Conservation (phyloP, 2,113 vertebrate species). For the Cephalophus harveyi region DNA sequence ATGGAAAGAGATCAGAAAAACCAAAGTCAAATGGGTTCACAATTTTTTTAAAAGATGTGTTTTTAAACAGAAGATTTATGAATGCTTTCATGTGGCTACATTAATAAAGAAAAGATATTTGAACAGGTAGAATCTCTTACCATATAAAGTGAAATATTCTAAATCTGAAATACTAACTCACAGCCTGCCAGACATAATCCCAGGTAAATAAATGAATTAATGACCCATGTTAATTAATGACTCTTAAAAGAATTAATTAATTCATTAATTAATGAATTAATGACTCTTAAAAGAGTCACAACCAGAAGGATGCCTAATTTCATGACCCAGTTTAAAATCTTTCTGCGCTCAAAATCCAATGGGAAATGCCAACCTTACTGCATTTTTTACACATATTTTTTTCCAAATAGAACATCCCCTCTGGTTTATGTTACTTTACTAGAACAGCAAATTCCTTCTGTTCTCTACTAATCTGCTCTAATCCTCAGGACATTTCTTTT, state of each 20-base stretch:
- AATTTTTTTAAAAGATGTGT: not conserved
- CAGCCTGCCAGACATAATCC: not conserved
- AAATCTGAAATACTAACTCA: not conserved
- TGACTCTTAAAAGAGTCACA: not conserved
- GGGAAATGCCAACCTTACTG: not conserved
- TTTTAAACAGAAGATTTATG: not conserved
- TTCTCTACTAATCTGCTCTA: not conserved
- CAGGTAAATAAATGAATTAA: not conserved
- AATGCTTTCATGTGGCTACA: not conserved
- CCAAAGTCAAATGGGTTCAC: not conserved
- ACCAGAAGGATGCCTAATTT: not conserved
- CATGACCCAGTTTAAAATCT: not conserved
- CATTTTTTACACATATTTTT: not conserved
- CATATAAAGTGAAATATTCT: not conserved
- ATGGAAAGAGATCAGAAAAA: not conserved
- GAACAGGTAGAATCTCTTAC: not conserved
- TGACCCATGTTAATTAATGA: too few species aligned
- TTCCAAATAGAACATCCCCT: not conserved
- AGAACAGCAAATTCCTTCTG: not conserved
- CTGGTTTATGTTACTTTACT: not conserved
- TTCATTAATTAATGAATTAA: not conserved
- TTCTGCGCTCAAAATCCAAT: not conserved
- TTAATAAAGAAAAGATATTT: not conserved
- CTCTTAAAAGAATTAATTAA: too few species aligned
- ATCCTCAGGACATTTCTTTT: not conserved